Conservation (phyloP, 2,113 vertebrate species). For the Orycteropus afer region DNA sequence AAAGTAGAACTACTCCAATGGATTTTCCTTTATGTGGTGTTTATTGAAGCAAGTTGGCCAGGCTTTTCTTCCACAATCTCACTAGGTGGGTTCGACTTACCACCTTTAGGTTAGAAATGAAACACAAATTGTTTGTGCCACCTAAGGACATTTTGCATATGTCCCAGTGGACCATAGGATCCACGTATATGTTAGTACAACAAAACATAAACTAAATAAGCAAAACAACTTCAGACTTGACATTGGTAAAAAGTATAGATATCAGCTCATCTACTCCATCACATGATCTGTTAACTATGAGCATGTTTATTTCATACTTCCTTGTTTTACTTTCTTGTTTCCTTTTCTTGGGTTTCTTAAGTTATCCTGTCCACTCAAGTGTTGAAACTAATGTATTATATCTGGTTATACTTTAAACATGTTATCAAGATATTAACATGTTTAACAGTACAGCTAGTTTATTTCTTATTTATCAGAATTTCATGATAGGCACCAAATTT, state of each 20-base stretch:
- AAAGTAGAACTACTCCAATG: neutral
- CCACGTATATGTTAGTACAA: neutral
- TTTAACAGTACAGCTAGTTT: neutral
- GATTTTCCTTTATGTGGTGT: too few relatives aligned
- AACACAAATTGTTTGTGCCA: neutral
- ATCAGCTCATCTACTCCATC: neutral
- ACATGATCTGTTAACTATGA: neutral
- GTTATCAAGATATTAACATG: neutral
- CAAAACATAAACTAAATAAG: neutral
- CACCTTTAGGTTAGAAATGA: neutral
- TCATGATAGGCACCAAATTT: neutral
- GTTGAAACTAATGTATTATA: neutral
- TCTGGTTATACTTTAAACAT: neutral
- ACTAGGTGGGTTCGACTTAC: neutral
- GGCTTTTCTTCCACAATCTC: neutral
- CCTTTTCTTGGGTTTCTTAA: neutral
- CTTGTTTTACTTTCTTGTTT: neutral
- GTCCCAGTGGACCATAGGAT: accelerated
- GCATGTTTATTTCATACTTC: neutral
- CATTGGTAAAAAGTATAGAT: neutral
- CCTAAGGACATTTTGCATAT: neutral
- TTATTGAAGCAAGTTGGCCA: neutral
- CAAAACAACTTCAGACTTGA: neutral
- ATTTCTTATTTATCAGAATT: neutral
- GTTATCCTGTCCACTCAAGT: neutral